Conservation (phyloP, 2,888 invertebrate genomes). For the Hetaerina titia region DNA sequence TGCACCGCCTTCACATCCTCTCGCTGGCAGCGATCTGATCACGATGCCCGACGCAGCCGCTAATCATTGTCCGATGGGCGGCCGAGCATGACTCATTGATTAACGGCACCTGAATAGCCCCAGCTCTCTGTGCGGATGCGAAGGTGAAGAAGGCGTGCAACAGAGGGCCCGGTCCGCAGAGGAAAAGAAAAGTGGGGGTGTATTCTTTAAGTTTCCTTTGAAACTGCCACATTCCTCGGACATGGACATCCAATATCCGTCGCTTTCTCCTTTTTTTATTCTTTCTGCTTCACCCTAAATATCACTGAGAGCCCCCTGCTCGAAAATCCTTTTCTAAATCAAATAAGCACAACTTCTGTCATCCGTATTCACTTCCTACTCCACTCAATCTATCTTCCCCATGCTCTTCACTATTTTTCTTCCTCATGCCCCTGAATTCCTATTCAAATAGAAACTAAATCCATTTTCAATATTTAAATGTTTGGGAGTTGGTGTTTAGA, state of each 20-base stretch:
- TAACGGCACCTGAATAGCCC: conserved; percentile 11
- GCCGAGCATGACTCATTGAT: conserved; percentile 42
- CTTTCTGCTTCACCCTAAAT: neutral
- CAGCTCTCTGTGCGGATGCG: neutral
- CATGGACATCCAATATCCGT: neutral
- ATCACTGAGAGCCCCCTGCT: neutral
- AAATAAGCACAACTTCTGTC: neutral
- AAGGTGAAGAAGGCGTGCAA: conserved; percentile 11
- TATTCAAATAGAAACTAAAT: too few species aligned
- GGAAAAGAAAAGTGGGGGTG: neutral
- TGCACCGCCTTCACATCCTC: neutral
- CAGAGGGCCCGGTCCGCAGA: neutral
- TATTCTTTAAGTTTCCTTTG: too few species aligned
- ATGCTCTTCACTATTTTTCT: too few species aligned
- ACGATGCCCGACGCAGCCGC: conserved; percentile 30
- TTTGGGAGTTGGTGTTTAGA: too few species aligned
- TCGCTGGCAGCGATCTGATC: neutral
- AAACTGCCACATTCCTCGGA: neutral
- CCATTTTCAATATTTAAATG: too few species aligned
- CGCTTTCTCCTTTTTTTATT: neutral
- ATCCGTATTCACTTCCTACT: too few species aligned
- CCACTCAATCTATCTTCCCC: too few species aligned
- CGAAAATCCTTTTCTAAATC: neutral
- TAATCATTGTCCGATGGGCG: conserved; percentile 54
- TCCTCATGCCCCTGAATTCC: too few species aligned